Base-by-base conservation (phyloP, 2,797 vertebrate species). In the Poecile montanus region DNA sequence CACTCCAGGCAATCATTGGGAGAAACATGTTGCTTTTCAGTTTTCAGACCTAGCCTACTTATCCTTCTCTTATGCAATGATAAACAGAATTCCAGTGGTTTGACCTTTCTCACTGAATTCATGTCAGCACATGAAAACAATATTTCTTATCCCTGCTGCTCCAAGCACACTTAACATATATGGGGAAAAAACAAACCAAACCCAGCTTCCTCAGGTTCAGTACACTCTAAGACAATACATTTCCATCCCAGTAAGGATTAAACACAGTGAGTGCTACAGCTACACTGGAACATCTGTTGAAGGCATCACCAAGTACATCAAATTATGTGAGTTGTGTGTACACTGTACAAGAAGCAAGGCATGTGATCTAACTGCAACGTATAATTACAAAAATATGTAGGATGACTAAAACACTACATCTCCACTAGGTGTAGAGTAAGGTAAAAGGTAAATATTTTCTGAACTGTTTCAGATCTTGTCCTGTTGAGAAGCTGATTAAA, bases 71-170 rank as follows among this genome's bases (percentile, higher is more conserved):
- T 94, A 54, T 70, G 88, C 62, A 86, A 32, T 57, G 57, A 85
- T 83, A 77, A 82, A 88, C 21, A 83, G 81, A 96, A 93, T 97
- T 97, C 92, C 93, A 81, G 77, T 53, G 89, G 94, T 70, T 97
- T 93, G 92, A 91, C 91, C 95, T 93, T 95, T 94, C 91, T 93
- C 13, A 11, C 78, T 94, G 95, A 96, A 96, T 73, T 84, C 36
- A 72, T 92, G 63, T 88, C 73, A 94, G 47, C 42, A 60, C 45
- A 83, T 36, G 48, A 87, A 96, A 93, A 78, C 58, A 92, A 18
- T 77, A 86, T 78, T 96, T 89, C 88, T 93, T 77, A 56, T 62
- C 72, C 88, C 67, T 93, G 45, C 70, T 92, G 70, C 66, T 95
- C 68, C 85, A 89, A 90, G 60, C 58, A 57, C 77, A 67, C 40